Base-by-base conservation (phyloP, 2,888 invertebrate genomes). In the Aleiodes testaceus region DNA sequence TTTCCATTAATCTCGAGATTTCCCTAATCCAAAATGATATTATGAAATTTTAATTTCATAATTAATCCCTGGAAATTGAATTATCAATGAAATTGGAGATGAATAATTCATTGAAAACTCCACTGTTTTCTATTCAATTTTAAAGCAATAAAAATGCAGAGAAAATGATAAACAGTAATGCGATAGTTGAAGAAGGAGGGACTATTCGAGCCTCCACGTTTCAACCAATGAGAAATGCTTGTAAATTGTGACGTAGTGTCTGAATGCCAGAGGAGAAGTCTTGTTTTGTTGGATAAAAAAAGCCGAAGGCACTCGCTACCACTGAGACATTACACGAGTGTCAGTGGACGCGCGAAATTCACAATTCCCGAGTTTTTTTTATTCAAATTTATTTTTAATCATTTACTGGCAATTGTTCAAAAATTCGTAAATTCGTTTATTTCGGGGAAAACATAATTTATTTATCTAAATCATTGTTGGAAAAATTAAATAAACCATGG, bases 201-300 rank as follows among this genome's bases (percentile, higher is more conserved):
- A 18, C 14, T 14, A 26, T 22, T 42, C 69, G 59, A 69, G 69
- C 69, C 69, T 63, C 69, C 69, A 63, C 44, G 7, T n/a, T 42
- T 11, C 26, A 20, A 12, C 69, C 69, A 69, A 69, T 63, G 22
- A 16, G 3, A 18, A n/a, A 4, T 7, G 2, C 12, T 6, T 18
- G 14, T 4, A 14, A 1, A 11, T 30, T 16, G 36, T 69, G 68
- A 69, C 69, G 61, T 69, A 30, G 45, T 44, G 42, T 16, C 0
- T 63, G 20, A 22, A 50, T 36, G 18, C 42, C 45, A 14, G 22
- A 26, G 26, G 26, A 26, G 26, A n/a, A 4, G 26, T 30, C 53
- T 6, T 26, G 53, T 26, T 26, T 6, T 53, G 9, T 26, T 12
- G 53, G 26, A n/a, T 26, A 26, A 26, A 53, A 53, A 53, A 53